Evolutionary conservation across 2,113 vertebrate genomes (phyloP), one percentile per base, ranked within the genome.

Genomic region (Melanotaenia duboulayi): DNA sequence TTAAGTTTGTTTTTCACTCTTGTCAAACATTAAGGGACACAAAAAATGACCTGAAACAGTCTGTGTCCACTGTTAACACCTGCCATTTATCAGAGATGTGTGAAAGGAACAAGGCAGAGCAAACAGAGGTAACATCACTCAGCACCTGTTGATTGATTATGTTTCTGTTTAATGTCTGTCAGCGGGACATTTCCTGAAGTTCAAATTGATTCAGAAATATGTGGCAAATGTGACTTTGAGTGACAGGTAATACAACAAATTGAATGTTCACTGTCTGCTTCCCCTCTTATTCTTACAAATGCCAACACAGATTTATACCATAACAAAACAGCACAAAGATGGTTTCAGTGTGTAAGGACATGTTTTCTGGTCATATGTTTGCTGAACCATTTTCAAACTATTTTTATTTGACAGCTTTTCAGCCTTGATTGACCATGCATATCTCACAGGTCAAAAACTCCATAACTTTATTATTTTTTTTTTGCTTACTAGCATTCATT

Each of bases 161-260:
- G 46, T 39, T 69, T 73, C 55, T 54, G 7, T 78, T 65, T 28
- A 44, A 55, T 68, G 60, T 80, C 76, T 71, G 70, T 82, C 81
- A 74, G 44, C n/a, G n/a, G 23, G 63, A 71, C 63, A 23, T 77
- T 75, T 74, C 68, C 69, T 74, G 49, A 74, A 76, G 72, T 83
- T 82, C 74, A 65, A 67, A 73, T 82, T 12, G 60, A 86, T 81
- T 68, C 58, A 50, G 24, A 74, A 39, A 74, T 37, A 23, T 8
- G 37, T 76, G 23, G 42, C 49, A 74, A 69, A 80, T 62, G 61
- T 7, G 75, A 71, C 49, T 78, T 64, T 72, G 65, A 66, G 75
- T 79, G 64, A 68, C 73, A 62, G 68, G 73, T 82, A 59, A 71
- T 19, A 61, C 46, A 17, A 73, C 62, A 68, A 57, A 6, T 74